Base-by-base conservation (phyloP, 2,888 invertebrate species). In the Panorpa germanica region DNA sequence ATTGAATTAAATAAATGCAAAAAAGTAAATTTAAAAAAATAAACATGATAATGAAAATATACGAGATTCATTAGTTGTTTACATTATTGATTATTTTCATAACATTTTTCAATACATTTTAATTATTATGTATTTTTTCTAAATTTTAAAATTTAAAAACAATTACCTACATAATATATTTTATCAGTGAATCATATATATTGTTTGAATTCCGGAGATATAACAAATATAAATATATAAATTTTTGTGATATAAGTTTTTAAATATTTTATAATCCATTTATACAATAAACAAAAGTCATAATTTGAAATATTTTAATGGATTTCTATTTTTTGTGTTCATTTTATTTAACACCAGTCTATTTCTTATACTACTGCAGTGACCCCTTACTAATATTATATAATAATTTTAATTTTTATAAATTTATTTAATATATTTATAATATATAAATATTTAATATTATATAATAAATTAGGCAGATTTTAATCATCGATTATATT, bases 381-480 rank as follows among this genome's bases (percentile, higher is more conserved):
- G 3, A 21, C 3, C n/a, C 5, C 10, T 31, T 12, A 27, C 13
- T 30, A 11, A 28, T 24, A 12, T 37, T 29, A 32, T 32, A 25
- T 29, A 31, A n/a, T 11, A 11, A 28, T 14, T 19, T 17, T 22
- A 25, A 27, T 24, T 20, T 28, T 28, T 31, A 30, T 27, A 13
- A 21, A 34, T 30, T 34, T 14, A 17, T 32, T 19, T 29, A 17
- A 12, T 9, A 13, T 21, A 8, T 21, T 19, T 29, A 31, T 34
- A 34, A 21, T 26, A 23, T 36, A 29, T 24, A 12, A 35, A 24
- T 34, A 19, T 39, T 38, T 35, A 35, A 35, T 35, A 33, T 38
- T 31, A 38, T 36, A 38, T 38, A 39, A 37, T 37, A 40, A 37
- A 39, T 34, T 31, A 25, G 22, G 17, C 25, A 24, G 20, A 14